A percentile compares a stretch with the other conserved stretches of the same genome.
Conservation (phyloP, 2,888 invertebrate species). For the Seladonia tumulorum region DNA sequence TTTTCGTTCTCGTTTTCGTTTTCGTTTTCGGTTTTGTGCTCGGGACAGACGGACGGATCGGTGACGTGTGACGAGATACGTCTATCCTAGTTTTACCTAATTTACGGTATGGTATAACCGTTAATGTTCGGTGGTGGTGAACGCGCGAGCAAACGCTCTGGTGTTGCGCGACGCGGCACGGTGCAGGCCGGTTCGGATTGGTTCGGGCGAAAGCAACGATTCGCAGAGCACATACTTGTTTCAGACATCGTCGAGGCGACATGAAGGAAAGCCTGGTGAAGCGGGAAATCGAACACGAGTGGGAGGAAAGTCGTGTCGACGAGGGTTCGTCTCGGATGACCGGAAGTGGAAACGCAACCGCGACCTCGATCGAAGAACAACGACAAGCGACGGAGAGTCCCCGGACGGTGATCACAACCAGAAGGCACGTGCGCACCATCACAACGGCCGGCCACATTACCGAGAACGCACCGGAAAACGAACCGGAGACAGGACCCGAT, state of each 20-base stretch:
- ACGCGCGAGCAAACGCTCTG: neutral
- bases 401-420: conserved; percentile 86
- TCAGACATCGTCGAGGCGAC: conserved; percentile 71
- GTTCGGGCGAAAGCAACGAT: neutral
- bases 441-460: conserved; percentile 87
- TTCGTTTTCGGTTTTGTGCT: neutral
- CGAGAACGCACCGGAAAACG: conserved; percentile 76
- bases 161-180: neutral
- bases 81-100: neutral
- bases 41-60: neutral
- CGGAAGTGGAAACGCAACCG: neutral
- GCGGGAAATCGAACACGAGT: conserved; percentile 81
- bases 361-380: conserved; percentile 66
- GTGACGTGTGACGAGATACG: neutral
- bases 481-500: conserved; percentile 71
- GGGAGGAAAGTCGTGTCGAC: conserved; percentile 77
- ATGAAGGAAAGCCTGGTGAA: conserved; percentile 81
- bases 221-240: conserved; percentile 10
- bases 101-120: neutral
- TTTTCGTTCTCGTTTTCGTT: neutral
- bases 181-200: neutral
- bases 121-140: neutral
- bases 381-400: conserved; percentile 74
- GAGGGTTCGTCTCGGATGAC: conserved; percentile 71
- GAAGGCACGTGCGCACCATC: conserved; percentile 87